Evolutionary conservation across 2,113 vertebrate genomes (phyloP), one percentile per base, ranked within the genome.

Genomic region (Sapajus apella): DNA sequence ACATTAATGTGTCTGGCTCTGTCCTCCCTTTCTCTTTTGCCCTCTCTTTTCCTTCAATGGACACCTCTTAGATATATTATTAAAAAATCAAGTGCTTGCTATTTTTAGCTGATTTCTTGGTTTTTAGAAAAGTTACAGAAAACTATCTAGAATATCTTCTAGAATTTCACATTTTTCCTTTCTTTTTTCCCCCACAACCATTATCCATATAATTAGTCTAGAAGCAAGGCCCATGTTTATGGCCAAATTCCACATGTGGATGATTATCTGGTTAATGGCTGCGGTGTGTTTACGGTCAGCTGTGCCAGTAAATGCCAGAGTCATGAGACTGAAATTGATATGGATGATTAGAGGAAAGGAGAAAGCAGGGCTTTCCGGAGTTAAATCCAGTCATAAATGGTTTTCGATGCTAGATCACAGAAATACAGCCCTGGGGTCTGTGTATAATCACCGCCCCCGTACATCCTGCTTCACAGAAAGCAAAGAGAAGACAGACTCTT

Each of bases 361-460:
- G 61, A 8, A 45, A n/a, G 17, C 40, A 64, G 61, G 23, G 30
- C 18, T 85, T 90, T 50, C 72, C 0, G 18, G 90, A 32, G 45
- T 10, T 40, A 43, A 30, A 14, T 43, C 32, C 2, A 12, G 35
- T 64, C 80, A 4, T 32, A 47, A 76, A 30, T 5, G 70, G 35
- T 83, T 81, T 64, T 55, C 72, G 2, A 56, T 0, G 12, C 52
- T 23, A 12, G 61, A 18, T 66, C 90, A 40, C n/a, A 76, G 87
- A 73, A n/a, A n/a, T 1, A 7, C 5, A 76, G 43, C 35, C 35
- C 73, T 17, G 1, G n/a, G 37, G 18, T 6, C 55, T 40, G 35
- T 1, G 1, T 3, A 25, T 1, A 12, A 35, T 30, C 35, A 7
- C 87, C 3, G 0, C 40, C 47, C 50, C 68, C 8, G 1, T 0